Percentiles rank a stretch among this genome's conserved stretches.
phyloP scores from a whole-genome alignment of 2,113 vertebrate genomes.

The Cepphus grylle region DNA sequence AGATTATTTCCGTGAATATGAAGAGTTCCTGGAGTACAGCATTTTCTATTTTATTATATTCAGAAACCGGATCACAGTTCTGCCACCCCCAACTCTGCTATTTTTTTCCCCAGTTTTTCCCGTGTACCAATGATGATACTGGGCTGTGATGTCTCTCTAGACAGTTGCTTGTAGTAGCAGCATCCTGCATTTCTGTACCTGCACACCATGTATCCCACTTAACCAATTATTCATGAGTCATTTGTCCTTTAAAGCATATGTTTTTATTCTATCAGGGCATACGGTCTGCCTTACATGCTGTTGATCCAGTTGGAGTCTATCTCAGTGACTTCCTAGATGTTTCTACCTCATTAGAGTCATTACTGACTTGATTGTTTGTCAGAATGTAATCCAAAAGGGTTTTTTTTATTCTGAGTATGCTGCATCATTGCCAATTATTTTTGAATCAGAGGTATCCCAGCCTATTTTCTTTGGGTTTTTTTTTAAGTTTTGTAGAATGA shows the following conservation, averaged over 20 bases:
- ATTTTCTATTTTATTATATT: background rate
- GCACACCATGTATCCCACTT: background rate
- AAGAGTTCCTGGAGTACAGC: background rate
- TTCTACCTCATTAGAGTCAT: background rate
- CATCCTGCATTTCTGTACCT: background rate
- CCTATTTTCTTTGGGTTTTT: background rate
- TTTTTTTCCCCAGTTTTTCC: background rate
- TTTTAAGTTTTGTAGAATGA: background rate
- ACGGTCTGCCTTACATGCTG: background rate
- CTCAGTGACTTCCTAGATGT: background rate
- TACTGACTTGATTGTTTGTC: background rate
- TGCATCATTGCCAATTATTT: background rate
- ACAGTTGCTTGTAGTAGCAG: background rate
- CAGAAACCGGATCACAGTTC: background rate
- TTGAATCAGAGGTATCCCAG: background rate
- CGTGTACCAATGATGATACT: background rate
- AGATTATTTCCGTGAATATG: background rate
- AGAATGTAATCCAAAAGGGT: background rate
- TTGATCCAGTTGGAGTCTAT: background rate
- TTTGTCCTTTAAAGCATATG: slow-evolving; percentile 4
- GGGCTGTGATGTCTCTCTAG: background rate
- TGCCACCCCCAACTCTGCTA: background rate
- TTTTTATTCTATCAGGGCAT: background rate
- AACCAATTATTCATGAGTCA: background rate
- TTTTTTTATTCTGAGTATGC: background rate